Percentiles rank a stretch among this genome's conserved stretches.
Evolutionary conservation across 64 coral and sea anemone genomes (phyloP).

Genomic region (Stichodactyla mertensii): DNA sequence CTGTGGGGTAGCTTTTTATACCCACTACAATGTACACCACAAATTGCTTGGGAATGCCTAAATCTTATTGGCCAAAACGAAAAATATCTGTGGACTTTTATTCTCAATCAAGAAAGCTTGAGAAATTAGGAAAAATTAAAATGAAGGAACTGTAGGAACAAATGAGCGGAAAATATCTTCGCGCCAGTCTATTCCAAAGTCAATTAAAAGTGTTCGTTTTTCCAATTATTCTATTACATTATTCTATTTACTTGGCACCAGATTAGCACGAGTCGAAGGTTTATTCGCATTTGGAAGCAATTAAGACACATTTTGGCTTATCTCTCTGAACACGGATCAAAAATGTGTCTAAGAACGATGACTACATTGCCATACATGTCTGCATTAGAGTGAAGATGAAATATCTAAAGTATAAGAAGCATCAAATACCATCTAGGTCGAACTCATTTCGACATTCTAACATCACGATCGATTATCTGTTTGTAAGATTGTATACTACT

Average conservation of each 20-base stretch:
- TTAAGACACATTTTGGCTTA: constrained; percentile 8
- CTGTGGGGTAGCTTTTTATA: background rate
- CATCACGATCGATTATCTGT: background rate
- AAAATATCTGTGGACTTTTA: background rate
- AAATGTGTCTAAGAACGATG: background rate
- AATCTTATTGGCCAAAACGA: background rate
- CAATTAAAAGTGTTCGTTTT: constrained; percentile 15
- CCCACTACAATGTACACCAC: background rate
- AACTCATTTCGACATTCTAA: background rate
- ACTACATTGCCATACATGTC: background rate
- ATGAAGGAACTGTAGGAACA: background rate
- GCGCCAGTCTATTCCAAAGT: constrained; percentile 10
- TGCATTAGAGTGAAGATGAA: background rate
- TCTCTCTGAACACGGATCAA: background rate
- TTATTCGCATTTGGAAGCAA: constrained; percentile 19
- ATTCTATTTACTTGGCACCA: constrained; percentile 15
- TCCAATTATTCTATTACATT: constrained; percentile 1
- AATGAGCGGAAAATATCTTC: constrained; percentile 22
- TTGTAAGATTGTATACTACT: background rate
- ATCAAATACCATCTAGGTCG: background rate
- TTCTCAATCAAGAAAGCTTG: background rate
- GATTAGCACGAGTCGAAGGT: constrained; percentile 11
- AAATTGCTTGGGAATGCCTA: background rate
- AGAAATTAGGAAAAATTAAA: background rate
- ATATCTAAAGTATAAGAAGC: background rate